Conservation (phyloP, 2,888 invertebrate species). For the Pantelozetes paolii region DNA sequence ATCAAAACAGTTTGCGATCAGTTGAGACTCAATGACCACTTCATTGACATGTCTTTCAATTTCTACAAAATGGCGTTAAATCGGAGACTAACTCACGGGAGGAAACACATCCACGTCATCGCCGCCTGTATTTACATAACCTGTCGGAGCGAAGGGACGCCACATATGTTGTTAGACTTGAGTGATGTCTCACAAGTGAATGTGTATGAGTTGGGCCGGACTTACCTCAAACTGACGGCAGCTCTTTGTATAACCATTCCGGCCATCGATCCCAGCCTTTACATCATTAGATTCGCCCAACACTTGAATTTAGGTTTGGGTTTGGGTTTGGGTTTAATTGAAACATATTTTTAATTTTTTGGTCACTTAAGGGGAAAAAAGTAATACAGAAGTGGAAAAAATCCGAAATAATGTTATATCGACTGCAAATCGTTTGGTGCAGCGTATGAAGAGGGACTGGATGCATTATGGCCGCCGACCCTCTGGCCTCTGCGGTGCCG, state of each 20-base stretch:
- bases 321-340: background rate
- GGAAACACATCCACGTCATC: constrained; percentile 82
- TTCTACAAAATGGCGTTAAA: constrained; percentile 87
- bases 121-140: constrained; percentile 97
- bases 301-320: constrained; percentile 70
- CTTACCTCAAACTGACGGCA: constrained; percentile 80
- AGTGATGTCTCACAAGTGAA: constrained; percentile 60
- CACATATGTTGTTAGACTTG: constrained; percentile 64
- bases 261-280: constrained; percentile 89
- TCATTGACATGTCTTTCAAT: constrained; percentile 85
- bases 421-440: constrained; percentile 87
- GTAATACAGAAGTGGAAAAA: constrained; percentile 78
- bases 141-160: constrained; percentile 87
- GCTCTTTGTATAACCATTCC: constrained; percentile 85
- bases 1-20: constrained; percentile 82
- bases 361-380: constrained; percentile 65
- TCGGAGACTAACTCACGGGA: constrained; percentile 79
- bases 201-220: constrained; percentile 89
- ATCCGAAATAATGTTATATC: constrained; percentile 54
- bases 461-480: constrained; percentile 93
- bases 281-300: constrained; percentile 89
- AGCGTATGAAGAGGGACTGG: constrained; percentile 96
- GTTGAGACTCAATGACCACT: constrained; percentile 78
- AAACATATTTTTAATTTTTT: background rate
- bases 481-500: constrained; percentile 97